These are phyloP conservation scores for Ecliptopera silaceata DNA, from an alignment of 2,888 invertebrate species.

Conservation along the genomic window DNA sequence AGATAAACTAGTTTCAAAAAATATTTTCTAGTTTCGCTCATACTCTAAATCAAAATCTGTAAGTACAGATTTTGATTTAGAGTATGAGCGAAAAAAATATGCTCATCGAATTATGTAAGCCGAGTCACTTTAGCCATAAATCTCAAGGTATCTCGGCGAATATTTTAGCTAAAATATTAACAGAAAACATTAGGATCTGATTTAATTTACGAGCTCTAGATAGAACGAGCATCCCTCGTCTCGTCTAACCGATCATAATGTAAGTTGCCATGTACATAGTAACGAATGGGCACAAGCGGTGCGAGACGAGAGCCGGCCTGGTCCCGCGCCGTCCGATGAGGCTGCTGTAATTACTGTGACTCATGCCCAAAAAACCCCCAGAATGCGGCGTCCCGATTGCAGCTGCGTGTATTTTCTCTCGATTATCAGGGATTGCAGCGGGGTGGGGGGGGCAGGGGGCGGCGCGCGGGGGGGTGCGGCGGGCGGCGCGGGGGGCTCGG, in stretches of 20 bases:
- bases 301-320: constrained; percentile 19
- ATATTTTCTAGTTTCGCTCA: too few relatives aligned
- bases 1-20: too few relatives aligned
- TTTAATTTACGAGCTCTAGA: constrained; percentile 39
- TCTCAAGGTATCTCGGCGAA: constrained; percentile 15
- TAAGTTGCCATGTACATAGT: constrained; percentile 48
- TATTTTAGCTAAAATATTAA: constrained; percentile 1
- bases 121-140: constrained; percentile 21
- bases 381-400: constrained; percentile 76
- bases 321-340: constrained; percentile 48
- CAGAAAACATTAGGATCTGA: background rate
- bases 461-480: constrained; percentile 14
- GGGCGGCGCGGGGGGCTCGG: constrained; percentile 32
- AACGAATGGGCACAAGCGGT: constrained; percentile 37
- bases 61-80: background rate
- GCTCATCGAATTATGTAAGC: constrained; percentile 25
- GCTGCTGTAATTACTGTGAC: constrained; percentile 72
- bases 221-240: constrained; percentile 38
- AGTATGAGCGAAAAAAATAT: constrained; percentile 5
- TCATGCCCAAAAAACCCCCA: constrained; percentile 72
- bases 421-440: constrained; percentile 78
- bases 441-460: constrained; percentile 36
- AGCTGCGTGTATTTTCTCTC: constrained; percentile 76
- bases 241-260: constrained; percentile 53
- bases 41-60: too few relatives aligned